Base-by-base conservation (phyloP, 2,113 vertebrate genomes). In the Xenopus borealis region DNA sequence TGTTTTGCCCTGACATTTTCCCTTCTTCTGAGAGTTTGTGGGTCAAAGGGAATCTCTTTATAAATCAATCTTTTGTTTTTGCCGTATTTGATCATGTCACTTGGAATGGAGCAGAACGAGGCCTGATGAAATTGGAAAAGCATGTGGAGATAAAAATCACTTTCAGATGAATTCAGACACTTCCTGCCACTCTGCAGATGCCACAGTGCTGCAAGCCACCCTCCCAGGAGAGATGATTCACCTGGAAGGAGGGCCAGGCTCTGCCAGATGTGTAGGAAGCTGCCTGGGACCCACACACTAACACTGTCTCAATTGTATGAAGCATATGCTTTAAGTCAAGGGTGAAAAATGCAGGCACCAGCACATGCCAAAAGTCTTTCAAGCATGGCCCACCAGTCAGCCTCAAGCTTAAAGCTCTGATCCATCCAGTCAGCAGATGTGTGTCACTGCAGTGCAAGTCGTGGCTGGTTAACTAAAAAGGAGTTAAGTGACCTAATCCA, bases 281-380 rank as follows among this genome's bases (percentile, higher is more conserved):
- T 69, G 87, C 88, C 86, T 80, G 82, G 87, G 93, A 92, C 89
- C 91, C 87, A 86, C 92, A 90, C 81, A 86, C 91, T 93, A 93
- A 96, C 95, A 95, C 91, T 92, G 92, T 94, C 92, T 95, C 83
- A 82, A 96, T 94, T 95, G 94, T 97, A 91, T 84, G 59, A 86
- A 92, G 93, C 95, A 97, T 93, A 93, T 96, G 96, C 94, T 95
- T 93, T 91, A 94, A 94, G 96, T 96, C 95, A 95, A 89, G 95
- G 93, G 94, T 95, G 94, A 94, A 95, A 93, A 94, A 94, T 91
- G 91, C 93, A 94, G 93, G 95, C 93, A 91, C 89, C 90, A 90
- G 93, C 92, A 92, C 92, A 93, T 92, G 96, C 94, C 95, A 95
- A 90, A 91, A 94, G 93, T 93, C 95, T 94, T 92, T 95, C 94